phyloP scores from a whole-genome alignment of 2,888 invertebrate species.

The Xanthorhoe designata region DNA sequence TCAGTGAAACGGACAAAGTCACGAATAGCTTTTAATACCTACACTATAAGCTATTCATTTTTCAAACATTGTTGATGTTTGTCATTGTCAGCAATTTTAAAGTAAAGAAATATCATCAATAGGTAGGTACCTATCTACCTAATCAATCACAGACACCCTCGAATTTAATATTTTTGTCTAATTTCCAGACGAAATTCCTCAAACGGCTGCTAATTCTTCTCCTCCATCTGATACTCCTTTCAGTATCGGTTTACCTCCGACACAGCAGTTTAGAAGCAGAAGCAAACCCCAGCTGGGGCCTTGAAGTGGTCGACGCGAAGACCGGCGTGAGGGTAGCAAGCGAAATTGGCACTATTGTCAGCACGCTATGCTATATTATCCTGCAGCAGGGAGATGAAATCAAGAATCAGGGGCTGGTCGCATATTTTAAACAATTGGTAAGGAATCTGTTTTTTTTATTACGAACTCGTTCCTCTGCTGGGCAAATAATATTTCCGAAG shows the following conservation, averaged over 20 bases:
- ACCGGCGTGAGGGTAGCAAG: slow-evolving; percentile 88
- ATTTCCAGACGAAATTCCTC: slow-evolving; percentile 93
- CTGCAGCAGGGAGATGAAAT: slow-evolving; percentile 98
- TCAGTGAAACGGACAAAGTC: too few species aligned
- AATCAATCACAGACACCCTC: too few species aligned
- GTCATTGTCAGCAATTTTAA: too few species aligned
- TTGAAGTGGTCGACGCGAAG: slow-evolving; percentile 67
- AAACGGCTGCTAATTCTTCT: slow-evolving; percentile 95
- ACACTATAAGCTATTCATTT: too few species aligned
- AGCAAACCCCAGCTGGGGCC: slow-evolving; percentile 70
- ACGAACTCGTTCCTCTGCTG: too few species aligned
- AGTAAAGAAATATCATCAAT: too few species aligned
- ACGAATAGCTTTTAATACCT: too few species aligned
- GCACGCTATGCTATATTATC: slow-evolving; percentile 94
- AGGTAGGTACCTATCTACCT: too few species aligned
- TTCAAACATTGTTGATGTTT: too few species aligned
- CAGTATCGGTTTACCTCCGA: slow-evolving; percentile 96
- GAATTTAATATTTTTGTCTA: not conserved
- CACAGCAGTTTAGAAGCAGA: slow-evolving; percentile 81
- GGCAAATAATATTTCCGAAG: too few species aligned
- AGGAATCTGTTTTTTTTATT: slow-evolving; percentile 49
- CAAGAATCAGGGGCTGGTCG: slow-evolving; percentile 95
- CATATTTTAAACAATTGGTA: slow-evolving; percentile 97
- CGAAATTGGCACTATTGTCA: slow-evolving; percentile 94
- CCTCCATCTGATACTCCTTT: slow-evolving; percentile 94